A percentile compares a stretch with the other conserved stretches of the same genome.
phyloP scores from a whole-genome alignment of 2,797 vertebrate genomes.

The Aulostomus chinensis region DNA sequence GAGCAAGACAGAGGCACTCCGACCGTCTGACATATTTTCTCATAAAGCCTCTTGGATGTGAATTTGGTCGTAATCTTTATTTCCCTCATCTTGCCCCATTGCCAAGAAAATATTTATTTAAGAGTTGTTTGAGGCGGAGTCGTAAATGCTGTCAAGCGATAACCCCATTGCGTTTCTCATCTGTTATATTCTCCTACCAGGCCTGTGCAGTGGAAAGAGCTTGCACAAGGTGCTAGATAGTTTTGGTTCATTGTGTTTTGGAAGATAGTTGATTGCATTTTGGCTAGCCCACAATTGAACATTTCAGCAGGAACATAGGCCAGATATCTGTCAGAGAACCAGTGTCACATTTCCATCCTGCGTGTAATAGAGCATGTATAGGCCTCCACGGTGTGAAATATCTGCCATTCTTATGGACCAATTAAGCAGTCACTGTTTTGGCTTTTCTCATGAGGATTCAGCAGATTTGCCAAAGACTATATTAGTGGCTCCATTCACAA shows the following conservation, averaged over 20 bases:
- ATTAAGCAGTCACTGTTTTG: not conserved
- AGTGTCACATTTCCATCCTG: constrained; percentile 18
- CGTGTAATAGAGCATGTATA: not conserved
- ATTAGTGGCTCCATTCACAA: no score
- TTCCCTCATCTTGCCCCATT: no score
- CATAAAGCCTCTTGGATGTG: no score
- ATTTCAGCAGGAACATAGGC: constrained; percentile 11
- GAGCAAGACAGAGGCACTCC: no score
- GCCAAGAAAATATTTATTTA: constrained; percentile 21
- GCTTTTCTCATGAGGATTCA: not conserved
- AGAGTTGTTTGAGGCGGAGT: constrained; percentile 13
- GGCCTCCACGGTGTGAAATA: constrained; percentile 5
- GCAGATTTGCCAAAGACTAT: no score
- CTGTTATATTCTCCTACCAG: no score
- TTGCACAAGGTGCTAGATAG: constrained; percentile 10
- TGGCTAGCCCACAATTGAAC: constrained; percentile 36
- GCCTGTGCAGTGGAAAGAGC: constrained; percentile 44
- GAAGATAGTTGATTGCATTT: constrained; percentile 60
- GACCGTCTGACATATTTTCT: no score
- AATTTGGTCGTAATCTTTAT: no score
- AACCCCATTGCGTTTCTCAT: no score
- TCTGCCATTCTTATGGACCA: constrained; percentile 2
- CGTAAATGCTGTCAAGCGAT: no score
- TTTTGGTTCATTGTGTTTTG: constrained; percentile 18
- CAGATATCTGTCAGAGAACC: constrained; percentile 20